phyloP scores from a whole-genome alignment of 2,888 invertebrate genomes.

The Phanerotoma sp. region DNA sequence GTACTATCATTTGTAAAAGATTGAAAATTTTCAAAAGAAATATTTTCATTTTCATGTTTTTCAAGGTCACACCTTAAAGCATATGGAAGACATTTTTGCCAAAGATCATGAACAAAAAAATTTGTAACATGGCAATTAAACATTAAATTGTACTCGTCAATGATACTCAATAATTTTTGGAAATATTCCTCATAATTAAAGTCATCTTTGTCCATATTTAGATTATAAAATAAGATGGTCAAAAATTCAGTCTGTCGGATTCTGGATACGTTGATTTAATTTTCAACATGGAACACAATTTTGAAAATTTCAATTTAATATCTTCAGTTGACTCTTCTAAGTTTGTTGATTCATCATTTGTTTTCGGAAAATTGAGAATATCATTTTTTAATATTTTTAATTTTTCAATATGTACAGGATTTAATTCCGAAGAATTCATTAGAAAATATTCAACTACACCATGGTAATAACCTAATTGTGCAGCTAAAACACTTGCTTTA shows the following conservation, averaged over 20 bases:
- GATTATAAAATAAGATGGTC: constrained; percentile 10
- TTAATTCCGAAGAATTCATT: constrained; percentile 38
- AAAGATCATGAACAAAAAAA: constrained; percentile 69
- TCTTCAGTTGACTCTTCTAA: constrained; percentile 64
- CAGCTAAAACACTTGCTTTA: constrained; percentile 73
- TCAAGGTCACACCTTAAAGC: constrained; percentile 61
- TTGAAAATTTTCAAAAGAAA: neutral
- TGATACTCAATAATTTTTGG: constrained; percentile 60
- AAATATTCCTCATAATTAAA: constrained; percentile 44
- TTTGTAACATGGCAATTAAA: constrained; percentile 79
- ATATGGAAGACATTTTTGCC: constrained; percentile 64
- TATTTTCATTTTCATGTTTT: constrained; percentile 3
- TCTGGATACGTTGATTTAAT: constrained; percentile 63
- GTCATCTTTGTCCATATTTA: too few relatives aligned
- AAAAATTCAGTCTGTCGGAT: constrained; percentile 54
- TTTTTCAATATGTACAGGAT: constrained; percentile 61
- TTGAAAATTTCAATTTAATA: constrained; percentile 70
- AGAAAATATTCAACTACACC: constrained; percentile 64
- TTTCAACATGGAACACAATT: constrained; percentile 69
- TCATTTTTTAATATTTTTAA: constrained; percentile 63
- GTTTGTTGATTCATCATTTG: constrained; percentile 68
- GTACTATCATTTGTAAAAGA: neutral
- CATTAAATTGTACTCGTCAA: constrained; percentile 64
- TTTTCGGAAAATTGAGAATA: constrained; percentile 67
- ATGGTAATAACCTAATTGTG: constrained; percentile 75